Evolutionary conservation across 2,113 vertebrate genomes (phyloP).

Genomic region (Parus major): DNA sequence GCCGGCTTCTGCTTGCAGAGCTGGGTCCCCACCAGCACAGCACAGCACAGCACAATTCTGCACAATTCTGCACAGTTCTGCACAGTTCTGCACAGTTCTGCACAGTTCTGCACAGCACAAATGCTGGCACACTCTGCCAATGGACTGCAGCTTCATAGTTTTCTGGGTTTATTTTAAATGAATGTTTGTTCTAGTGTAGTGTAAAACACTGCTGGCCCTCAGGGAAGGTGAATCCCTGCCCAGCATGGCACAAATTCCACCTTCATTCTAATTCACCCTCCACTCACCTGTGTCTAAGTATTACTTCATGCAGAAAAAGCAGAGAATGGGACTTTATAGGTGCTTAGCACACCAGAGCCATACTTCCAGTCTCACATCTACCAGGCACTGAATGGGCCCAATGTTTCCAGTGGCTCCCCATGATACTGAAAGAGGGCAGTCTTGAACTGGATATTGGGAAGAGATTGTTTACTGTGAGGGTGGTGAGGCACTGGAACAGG

Average conservation of each 20-base stretch:
- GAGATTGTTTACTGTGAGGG: neutral
- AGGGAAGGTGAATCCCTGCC: neutral
- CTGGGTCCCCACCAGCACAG: neutral
- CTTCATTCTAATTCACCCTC: neutral
- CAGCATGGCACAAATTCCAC: neutral
- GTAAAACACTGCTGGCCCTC: neutral
- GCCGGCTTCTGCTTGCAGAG: rapidly evolving
- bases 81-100: neutral
- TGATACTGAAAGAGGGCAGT: neutral
- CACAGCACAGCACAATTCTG: neutral
- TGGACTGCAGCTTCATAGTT: neutral
- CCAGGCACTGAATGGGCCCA: neutral
- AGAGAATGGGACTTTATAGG: neutral
- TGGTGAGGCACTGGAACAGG: neutral
- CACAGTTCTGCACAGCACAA: neutral
- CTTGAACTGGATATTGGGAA: neutral
- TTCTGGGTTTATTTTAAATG: neutral
- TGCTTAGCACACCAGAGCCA: neutral
- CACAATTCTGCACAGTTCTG: neutral
- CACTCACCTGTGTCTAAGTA: neutral
- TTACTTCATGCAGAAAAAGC: neutral
- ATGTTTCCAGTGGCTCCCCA: neutral
- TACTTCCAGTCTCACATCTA: neutral
- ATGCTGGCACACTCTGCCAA: rapidly evolving
- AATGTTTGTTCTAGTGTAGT: neutral